Evolutionary conservation across 2,888 invertebrate species (phyloP).

Genomic region (Lycophotia porphyrea): DNA sequence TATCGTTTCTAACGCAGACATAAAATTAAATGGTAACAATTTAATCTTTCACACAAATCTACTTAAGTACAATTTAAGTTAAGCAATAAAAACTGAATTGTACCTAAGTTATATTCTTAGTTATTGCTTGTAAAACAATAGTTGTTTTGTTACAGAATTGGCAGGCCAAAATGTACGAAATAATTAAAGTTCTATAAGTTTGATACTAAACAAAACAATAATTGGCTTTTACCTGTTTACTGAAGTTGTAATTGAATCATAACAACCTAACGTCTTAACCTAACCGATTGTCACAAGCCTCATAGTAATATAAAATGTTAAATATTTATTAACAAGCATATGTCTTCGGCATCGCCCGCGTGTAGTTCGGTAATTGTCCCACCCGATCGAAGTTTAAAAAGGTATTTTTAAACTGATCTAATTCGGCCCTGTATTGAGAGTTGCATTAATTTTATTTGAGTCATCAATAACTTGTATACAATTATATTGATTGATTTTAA

Average conservation of each 20-base stretch:
- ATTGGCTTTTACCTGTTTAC: constrained; percentile 17
- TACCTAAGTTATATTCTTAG: constrained; percentile 16
- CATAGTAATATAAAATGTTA: too few relatives aligned
- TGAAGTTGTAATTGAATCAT: constrained; percentile 45
- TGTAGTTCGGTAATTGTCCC: too few relatives aligned
- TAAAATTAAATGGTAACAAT: not conserved
- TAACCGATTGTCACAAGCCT: not conserved
- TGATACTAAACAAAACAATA: constrained; percentile 31
- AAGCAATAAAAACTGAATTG: constrained; percentile 7
- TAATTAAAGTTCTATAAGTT: constrained; percentile 43
- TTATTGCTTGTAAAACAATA: constrained; percentile 17
- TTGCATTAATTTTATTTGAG: not conserved
- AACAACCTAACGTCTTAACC: constrained; percentile 12
- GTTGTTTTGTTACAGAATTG: constrained; percentile 14
- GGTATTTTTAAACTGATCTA: not conserved
- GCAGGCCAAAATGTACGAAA: constrained; percentile 17
- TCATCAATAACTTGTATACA: not conserved
- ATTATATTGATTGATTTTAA: constrained; percentile 12
- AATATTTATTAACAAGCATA: too few relatives aligned
- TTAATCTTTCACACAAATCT: not conserved
- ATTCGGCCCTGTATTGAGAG: not conserved
- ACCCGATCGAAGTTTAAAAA: not conserved
- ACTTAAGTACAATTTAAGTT: not conserved
- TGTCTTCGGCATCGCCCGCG: too few relatives aligned
- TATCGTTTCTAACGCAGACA: not conserved